Evolutionary conservation across 1,140 invertebrate species (phyloP).

Genomic region (Cheumatopsyche charites): DNA sequence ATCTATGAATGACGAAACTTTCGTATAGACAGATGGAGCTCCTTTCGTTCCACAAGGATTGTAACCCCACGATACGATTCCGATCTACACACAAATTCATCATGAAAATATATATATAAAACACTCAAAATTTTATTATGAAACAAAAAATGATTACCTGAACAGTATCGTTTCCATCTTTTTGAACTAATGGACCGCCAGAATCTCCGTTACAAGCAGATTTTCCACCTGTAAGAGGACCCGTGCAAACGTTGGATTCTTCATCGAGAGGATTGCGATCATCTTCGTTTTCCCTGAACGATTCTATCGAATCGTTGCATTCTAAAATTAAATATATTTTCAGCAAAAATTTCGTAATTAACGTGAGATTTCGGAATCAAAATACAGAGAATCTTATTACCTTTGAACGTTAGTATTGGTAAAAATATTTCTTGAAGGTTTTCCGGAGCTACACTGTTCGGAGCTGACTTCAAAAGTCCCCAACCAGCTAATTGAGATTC

Average conservation of each 20-base stretch:
- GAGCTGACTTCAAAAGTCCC: slow-evolving; percentile 54
- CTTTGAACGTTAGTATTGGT: slow-evolving; percentile 54
- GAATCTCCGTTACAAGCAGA: slow-evolving; percentile 72
- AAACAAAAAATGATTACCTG: slow-evolving; percentile 20
- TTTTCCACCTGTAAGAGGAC: slow-evolving; percentile 62
- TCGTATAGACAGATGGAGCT: slow-evolving; percentile 74
- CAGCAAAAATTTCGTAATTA: not conserved
- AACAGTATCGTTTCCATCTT: slow-evolving; percentile 44
- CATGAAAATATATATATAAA: not conserved
- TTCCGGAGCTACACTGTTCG: slow-evolving; percentile 53
- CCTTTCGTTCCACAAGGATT: slow-evolving; percentile 69
- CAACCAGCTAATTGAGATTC: slow-evolving; percentile 55
- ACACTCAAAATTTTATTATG: too few relatives aligned
- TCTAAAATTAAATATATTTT: slow-evolving; percentile 48
- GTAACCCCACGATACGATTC: slow-evolving; percentile 79
- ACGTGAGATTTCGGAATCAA: too few relatives aligned
- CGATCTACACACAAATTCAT: slow-evolving; percentile 61
- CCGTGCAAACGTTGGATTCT: slow-evolving; percentile 66
- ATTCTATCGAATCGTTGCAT: slow-evolving; percentile 55
- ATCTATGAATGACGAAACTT: slow-evolving; percentile 65
- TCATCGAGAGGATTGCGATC: slow-evolving; percentile 55
- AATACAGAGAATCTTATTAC: too few relatives aligned
- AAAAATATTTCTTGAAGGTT: slow-evolving; percentile 58
- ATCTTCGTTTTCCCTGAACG: slow-evolving; percentile 50
- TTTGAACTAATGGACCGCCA: slow-evolving; percentile 67